phyloP scores from a whole-genome alignment of 2,113 vertebrate genomes.

The Corvus moneduloides region DNA sequence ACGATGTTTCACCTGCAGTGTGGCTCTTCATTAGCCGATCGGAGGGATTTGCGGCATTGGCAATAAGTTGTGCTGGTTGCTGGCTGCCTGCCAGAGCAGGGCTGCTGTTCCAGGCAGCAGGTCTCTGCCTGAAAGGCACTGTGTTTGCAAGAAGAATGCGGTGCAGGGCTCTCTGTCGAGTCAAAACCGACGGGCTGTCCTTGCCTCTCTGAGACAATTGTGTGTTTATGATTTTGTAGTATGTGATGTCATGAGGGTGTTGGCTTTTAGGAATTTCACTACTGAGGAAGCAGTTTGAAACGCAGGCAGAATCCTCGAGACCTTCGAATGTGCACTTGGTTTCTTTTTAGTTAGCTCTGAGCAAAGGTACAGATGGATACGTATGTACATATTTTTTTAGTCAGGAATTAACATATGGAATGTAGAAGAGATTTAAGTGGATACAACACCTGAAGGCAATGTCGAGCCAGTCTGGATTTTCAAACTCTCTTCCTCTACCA shows the following conservation, averaged over 20 bases:
- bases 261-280: slow-evolving; percentile 63
- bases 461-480: slow-evolving; percentile 80
- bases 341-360: slow-evolving; percentile 39
- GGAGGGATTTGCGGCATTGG: slow-evolving; percentile 71
- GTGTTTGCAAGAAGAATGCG: not conserved
- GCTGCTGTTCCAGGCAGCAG: slow-evolving; percentile 52
- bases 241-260: slow-evolving; percentile 77
- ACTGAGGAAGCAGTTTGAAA: slow-evolving; percentile 60
- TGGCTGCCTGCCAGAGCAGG: slow-evolving; percentile 72
- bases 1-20: slow-evolving; percentile 66
- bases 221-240: slow-evolving; percentile 39
- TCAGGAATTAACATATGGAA: slow-evolving; percentile 29
- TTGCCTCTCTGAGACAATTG: not conserved
- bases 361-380: not conserved
- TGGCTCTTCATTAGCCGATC: slow-evolving; percentile 62
- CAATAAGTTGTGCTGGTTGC: slow-evolving; percentile 72
- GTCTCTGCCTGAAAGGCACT: not conserved
- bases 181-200: slow-evolving; percentile 20
- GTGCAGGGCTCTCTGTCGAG: slow-evolving; percentile 38
- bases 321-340: not conserved
- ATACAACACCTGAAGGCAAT: slow-evolving; percentile 66
- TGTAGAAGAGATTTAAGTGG: slow-evolving; percentile 13
- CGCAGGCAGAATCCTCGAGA: slow-evolving; percentile 63
- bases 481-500: slow-evolving; percentile 72
- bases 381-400: rapidly evolving